Evolutionary conservation across 2,113 vertebrate species (phyloP).

Genomic region (Hemiscyllium ocellatum): DNA sequence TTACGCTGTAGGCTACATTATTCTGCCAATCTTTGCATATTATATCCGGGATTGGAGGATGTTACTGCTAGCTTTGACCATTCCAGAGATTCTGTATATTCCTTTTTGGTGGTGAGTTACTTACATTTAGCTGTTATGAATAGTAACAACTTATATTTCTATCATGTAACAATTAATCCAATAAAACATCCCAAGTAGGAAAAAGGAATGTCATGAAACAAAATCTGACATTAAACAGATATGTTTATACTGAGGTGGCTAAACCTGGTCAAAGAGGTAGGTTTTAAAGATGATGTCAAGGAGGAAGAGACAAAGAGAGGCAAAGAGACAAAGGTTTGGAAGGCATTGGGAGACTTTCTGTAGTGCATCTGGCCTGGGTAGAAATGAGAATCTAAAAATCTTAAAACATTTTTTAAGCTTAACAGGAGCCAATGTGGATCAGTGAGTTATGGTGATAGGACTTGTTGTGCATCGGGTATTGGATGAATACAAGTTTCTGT

Average conservation of each 20-base stretch:
- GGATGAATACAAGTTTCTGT: neutral
- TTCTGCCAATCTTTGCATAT: constrained; percentile 72
- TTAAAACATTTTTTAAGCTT: neutral
- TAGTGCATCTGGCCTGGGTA: neutral
- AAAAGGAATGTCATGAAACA: neutral
- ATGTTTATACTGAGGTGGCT: neutral
- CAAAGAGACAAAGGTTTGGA: neutral
- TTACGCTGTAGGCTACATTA: constrained; percentile 75
- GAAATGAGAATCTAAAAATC: neutral
- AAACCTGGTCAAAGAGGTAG: neutral
- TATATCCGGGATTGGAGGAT: constrained; percentile 78
- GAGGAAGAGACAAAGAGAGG: neutral
- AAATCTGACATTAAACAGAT: neutral
- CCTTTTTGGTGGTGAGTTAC: constrained; percentile 85
- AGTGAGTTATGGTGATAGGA: neutral
- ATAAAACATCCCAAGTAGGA: no score
- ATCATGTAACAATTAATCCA: neutral
- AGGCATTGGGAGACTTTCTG: neutral
- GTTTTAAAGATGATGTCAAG: neutral
- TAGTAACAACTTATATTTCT: neutral
- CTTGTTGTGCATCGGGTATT: neutral
- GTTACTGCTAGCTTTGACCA: constrained; percentile 61
- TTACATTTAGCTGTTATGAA: neutral
- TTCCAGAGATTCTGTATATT: constrained; percentile 62
- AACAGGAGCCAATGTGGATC: neutral